phyloP scores from a whole-genome alignment of 1,140 invertebrate species.

The Brachionus angularis region DNA sequence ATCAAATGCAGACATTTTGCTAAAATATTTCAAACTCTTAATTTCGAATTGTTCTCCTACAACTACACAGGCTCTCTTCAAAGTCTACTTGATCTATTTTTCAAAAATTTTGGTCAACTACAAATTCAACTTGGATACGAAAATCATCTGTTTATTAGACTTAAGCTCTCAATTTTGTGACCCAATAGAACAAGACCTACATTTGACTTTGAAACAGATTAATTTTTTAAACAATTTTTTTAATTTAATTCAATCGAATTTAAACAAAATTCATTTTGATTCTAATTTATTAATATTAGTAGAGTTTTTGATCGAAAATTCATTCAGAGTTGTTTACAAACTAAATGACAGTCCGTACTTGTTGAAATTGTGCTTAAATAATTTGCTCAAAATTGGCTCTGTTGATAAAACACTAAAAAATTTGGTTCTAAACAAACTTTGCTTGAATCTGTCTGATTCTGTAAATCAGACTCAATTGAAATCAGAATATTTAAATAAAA shows the following conservation, averaged over 20 bases:
- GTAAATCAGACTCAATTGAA: not conserved
- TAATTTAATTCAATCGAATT: not conserved
- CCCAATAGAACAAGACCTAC: too few relatives aligned
- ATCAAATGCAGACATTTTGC: not conserved
- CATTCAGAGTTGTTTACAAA: conserved; percentile 2
- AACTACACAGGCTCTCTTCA: not conserved
- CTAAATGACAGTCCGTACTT: not conserved
- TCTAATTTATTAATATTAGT: not conserved
- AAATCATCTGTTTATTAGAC: not conserved
- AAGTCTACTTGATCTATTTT: not conserved
- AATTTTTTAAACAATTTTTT: conserved; percentile 20
- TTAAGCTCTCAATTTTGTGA: not conserved
- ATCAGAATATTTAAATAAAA: conserved; percentile 18
- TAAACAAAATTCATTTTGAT: not conserved
- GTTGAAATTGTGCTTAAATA: conserved; percentile 14
- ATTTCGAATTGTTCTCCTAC: not conserved
- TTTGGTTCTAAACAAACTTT: conserved; percentile 3
- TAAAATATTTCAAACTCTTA: conserved; percentile 15
- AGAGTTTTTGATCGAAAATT: conserved; percentile 21
- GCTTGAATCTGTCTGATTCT: not conserved
- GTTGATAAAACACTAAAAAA: not conserved
- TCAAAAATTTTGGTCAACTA: not conserved
- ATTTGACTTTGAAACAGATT: conserved; percentile 29
- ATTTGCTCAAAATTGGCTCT: not conserved
- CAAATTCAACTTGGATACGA: not conserved